Evolutionary conservation across 2,113 vertebrate genomes (phyloP).

Genomic region (Microcebus jonahi): DNA sequence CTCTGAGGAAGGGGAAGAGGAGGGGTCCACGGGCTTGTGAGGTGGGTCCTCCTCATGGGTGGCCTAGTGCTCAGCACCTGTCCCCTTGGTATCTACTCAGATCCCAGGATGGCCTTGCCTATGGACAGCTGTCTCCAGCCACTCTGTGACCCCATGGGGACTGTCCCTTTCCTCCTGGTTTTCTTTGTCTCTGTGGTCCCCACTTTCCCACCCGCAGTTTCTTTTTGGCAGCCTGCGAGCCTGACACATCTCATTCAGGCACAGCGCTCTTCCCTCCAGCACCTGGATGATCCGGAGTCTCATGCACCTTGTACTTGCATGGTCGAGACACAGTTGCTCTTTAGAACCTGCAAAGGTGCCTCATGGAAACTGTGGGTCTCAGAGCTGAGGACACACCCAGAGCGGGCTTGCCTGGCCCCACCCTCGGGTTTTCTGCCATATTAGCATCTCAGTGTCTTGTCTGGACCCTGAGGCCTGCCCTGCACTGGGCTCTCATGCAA

Average conservation of each 20-base stretch:
- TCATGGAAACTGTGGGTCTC: neutral
- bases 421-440: too few species aligned
- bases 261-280: neutral
- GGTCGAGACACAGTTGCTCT: neutral
- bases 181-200: neutral
- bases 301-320: neutral
- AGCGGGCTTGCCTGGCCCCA: neutral
- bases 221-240: neutral
- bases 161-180: neutral
- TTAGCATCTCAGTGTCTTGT: neutral
- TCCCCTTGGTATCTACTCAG: neutral
- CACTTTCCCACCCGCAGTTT: neutral
- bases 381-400: neutral
- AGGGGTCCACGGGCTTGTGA: too few species aligned
- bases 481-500: neutral
- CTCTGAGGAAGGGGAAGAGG: neutral
- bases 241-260: neutral
- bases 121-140: neutral
- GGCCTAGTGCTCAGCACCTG: too few species aligned
- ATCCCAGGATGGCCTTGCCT: neutral
- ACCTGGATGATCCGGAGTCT: neutral
- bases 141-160: too few species aligned
- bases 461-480: neutral
- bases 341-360: neutral
- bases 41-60: neutral